Percentiles rank a stretch among this genome's conserved stretches.
Conservation (phyloP, 2,113 vertebrate species). For the Brachyhypopomus occidentalis region DNA sequence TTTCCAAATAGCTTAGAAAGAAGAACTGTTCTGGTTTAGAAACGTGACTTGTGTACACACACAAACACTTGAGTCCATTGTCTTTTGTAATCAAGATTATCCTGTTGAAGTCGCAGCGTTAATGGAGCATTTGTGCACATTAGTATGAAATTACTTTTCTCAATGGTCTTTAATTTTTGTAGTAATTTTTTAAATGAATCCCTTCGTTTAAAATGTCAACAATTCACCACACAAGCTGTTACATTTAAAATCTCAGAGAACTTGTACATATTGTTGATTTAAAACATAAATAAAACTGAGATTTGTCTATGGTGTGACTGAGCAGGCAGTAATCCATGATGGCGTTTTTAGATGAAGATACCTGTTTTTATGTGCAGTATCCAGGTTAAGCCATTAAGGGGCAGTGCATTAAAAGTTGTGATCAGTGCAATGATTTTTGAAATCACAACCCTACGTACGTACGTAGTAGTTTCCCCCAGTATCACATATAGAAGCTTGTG, state of each 20-base stretch:
- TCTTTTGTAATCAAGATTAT: not conserved
- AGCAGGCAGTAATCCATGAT: not conserved
- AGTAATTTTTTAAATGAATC: slow-evolving; percentile 42
- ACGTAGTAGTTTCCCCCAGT: too few relatives aligned
- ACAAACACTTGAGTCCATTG: not conserved
- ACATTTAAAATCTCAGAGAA: slow-evolving; percentile 58
- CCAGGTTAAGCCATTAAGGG: slow-evolving; percentile 3
- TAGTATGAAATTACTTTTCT: not conserved
- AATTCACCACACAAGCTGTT: slow-evolving; percentile 49
- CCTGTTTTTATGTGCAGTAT: not conserved
- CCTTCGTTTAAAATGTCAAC: slow-evolving; percentile 57
- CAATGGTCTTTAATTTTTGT: not conserved
- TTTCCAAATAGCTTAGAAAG: slow-evolving; percentile 24
- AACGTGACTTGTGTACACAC: not conserved
- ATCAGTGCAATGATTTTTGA: too few relatives aligned
- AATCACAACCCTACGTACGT: too few relatives aligned
- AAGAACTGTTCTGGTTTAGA: not conserved
- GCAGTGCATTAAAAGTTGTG: slow-evolving; percentile 7
- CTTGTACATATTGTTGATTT: slow-evolving; percentile 67
- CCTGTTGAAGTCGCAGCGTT: not conserved
- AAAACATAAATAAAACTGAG: slow-evolving; percentile 73
- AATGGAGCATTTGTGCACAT: not conserved
- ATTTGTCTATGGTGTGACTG: not conserved
- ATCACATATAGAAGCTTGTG: not conserved
- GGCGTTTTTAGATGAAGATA: too few relatives aligned